Base-by-base conservation (phyloP, 2,113 vertebrate species). In the Trichomycterus rosablanca region DNA sequence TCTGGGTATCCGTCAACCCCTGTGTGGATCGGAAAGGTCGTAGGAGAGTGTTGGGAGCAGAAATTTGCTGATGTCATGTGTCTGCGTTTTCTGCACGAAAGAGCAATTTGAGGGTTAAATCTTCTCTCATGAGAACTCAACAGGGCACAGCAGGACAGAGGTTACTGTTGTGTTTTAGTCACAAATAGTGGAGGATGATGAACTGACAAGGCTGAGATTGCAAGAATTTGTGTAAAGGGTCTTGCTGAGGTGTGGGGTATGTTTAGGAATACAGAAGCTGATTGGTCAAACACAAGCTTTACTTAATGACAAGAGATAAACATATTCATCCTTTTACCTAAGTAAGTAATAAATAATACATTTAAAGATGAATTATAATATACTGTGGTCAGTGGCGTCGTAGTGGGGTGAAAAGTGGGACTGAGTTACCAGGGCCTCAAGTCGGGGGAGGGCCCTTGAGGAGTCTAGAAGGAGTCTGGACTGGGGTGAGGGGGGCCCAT, bases 61-160 rank as follows among this genome's bases (percentile, higher is more conserved):
- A 58, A 70, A 65, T 52, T 42, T 66, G 63, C 69, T 64, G 67
- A 78, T 24, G 56, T 18, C 19, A 6, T 26, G 23, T 26, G 15
- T 66, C 66, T 16, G 28, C 34, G 5, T 43, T 46, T 66, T 64
- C 49, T 70, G 62, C 54, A 37, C 19, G 51, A 64, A 39, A 26
- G 55, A 43, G 49, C 42, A 42, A 58, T 60, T 23, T 42, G 16
- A 56, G 20, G 40, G 28, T 23, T 19, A 26, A 28, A 18, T 16
- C n/a, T 23, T 8, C 12, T 68, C 57, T 42, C 37, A 24, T 19
- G 43, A 69, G 68, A 22, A 55, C 49, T 24, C n/a, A 10, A 14
- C 11, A 4, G 30, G 37, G 28, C 6, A 16, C 20, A 5, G 40
- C 34, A 43, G 20, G 15, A n/a, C 12, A 20, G 40, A 57, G 46